These are phyloP conservation scores for Astreopora myriophthalma DNA, from an alignment of 64 coral and sea anemone species.

Conservation along the genomic window DNA sequence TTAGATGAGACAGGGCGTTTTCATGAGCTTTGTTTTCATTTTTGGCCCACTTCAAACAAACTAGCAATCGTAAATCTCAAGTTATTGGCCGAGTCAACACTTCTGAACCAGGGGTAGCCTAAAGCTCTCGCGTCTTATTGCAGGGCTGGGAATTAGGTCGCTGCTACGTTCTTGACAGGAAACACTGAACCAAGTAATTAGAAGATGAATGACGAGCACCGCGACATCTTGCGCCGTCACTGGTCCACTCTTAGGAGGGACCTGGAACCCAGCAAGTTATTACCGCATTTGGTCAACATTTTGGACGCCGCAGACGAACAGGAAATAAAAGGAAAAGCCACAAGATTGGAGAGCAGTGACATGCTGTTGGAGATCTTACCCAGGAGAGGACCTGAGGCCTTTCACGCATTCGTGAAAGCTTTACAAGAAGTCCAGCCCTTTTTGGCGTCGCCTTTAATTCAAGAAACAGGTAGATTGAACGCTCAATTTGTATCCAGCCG, in stretches of 20 bases:
- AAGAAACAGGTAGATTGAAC: background rate
- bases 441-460: conserved; percentile 16
- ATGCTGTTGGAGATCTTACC: conserved; percentile 72
- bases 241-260: conserved; percentile 30
- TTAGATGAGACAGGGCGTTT: no score
- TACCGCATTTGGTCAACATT: conserved; percentile 45
- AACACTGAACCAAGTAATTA: background rate
- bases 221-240: conserved; percentile 33
- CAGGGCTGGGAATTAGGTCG: background rate
- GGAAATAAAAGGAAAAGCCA: conserved; percentile 36
- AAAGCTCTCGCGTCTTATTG: no score
- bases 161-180: background rate
- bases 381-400: conserved; percentile 71
- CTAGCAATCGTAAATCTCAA: no score
- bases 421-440: conserved; percentile 36
- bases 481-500: background rate
- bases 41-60: no score
- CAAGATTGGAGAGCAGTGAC: conserved; percentile 55
- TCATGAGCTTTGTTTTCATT: no score
- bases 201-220: conserved; percentile 71
- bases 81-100: no score
- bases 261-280: conserved; percentile 63
- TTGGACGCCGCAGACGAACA: conserved; percentile 63
- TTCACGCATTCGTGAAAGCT: conserved; percentile 63
- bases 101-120: no score